phyloP scores from a whole-genome alignment of 2,113 vertebrate species.

The Tringa solitaria region DNA sequence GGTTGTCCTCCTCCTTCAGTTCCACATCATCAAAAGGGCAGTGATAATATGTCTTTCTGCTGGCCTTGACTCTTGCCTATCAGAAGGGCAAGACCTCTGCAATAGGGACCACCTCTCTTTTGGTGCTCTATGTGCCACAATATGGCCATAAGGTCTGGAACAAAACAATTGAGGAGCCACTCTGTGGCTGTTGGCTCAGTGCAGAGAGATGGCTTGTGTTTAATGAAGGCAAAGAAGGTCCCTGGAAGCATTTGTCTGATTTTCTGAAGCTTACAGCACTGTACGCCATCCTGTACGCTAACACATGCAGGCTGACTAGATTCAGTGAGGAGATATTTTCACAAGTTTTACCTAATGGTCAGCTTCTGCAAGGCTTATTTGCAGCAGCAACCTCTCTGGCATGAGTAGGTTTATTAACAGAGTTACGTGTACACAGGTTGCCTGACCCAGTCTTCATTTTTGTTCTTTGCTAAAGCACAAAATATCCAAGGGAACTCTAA shows the following conservation, averaged over 20 bases:
- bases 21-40: background rate
- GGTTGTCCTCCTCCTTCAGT: background rate
- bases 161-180: background rate
- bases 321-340: background rate
- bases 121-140: background rate
- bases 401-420: background rate
- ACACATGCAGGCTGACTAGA: background rate
- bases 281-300: background rate
- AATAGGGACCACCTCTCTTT: background rate
- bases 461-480: background rate
- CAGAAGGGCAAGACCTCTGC: background rate
- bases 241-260: background rate
- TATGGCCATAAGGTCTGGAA: background rate
- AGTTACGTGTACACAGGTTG: background rate
- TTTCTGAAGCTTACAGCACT: background rate
- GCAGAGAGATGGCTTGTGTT: background rate
- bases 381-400: background rate
- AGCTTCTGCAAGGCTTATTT: background rate
- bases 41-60: rapidly evolving
- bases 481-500: background rate
- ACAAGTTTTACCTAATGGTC: background rate
- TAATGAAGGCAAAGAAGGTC: background rate
- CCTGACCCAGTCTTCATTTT: background rate
- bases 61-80: background rate
- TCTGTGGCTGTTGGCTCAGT: background rate